A percentile compares a stretch with the other conserved stretches of the same genome.
These are phyloP conservation scores for Danaus melanippus DNA, from an alignment of 1,140 invertebrate genomes.

Conservation along the genomic window DNA sequence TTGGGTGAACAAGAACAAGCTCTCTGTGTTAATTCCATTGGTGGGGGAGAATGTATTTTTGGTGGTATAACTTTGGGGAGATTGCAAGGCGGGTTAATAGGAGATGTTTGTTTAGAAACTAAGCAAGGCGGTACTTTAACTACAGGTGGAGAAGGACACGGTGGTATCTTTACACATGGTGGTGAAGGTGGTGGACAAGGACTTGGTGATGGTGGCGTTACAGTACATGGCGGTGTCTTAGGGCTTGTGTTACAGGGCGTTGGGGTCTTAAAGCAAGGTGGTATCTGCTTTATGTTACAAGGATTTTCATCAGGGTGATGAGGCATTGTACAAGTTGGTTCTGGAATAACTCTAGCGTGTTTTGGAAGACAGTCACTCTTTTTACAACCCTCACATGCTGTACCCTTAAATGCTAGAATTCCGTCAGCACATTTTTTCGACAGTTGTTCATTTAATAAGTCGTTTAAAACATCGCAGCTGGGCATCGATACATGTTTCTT, in stretches of 20 bases:
- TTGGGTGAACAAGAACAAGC: conserved; percentile 5
- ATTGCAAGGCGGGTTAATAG: not conserved
- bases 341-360: conserved; percentile 18
- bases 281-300: conserved; percentile 18
- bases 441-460: conserved; percentile 14
- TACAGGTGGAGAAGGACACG: conserved; percentile 4
- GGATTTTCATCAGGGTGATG: conserved; percentile 21
- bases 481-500: conserved; percentile 37
- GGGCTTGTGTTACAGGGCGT: no score
- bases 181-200: conserved; percentile 5
- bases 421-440: conserved; percentile 20
- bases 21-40: not conserved
- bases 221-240: conserved; percentile 17
- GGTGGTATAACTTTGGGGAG: conserved; percentile 8
- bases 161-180: not conserved
- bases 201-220: conserved; percentile 11
- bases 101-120: not conserved
- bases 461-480: conserved; percentile 25
- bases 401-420: conserved; percentile 28
- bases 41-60: conserved; percentile 3
- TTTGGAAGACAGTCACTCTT: conserved; percentile 13
- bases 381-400: conserved; percentile 23
- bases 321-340: conserved; percentile 23
- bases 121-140: not conserved
- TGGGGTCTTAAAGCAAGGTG: conserved; percentile 17